A percentile compares a stretch with the other conserved stretches of the same genome.
These are phyloP conservation scores for Ophion costatus DNA, from an alignment of 2,888 invertebrate genomes.

Conservation along the genomic window DNA sequence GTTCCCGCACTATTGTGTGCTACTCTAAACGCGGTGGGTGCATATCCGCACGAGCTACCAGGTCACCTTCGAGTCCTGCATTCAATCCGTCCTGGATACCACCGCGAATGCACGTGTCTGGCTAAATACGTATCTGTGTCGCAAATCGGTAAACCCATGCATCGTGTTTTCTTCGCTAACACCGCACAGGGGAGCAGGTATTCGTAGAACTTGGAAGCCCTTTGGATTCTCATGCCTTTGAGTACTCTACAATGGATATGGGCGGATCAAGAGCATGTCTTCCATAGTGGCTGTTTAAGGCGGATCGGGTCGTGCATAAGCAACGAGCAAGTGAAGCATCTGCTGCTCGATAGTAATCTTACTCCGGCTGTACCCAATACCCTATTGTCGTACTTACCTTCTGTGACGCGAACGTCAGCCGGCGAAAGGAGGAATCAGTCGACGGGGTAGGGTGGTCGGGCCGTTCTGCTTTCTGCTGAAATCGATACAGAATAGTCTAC, in stretches of 20 bases:
- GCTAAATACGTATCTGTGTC: not conserved
- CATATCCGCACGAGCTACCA: constrained; percentile 32
- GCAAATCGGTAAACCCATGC: not conserved
- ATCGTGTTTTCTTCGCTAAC: not conserved
- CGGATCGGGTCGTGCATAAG: too few relatives aligned
- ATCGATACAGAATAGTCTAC: not conserved
- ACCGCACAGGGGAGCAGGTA: not conserved
- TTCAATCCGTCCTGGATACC: not conserved
- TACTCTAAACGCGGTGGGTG: constrained; percentile 4
- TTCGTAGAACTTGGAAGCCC: not conserved
- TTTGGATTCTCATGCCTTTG: constrained; percentile 6
- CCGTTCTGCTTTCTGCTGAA: not conserved
- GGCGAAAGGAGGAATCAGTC: too few relatives aligned
- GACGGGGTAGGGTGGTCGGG: not conserved
- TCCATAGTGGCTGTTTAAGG: not conserved
- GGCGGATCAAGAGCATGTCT: not conserved
- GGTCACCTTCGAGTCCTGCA: not conserved
- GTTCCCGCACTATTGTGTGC: constrained; percentile 47
- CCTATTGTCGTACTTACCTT: not conserved
- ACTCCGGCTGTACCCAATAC: too few relatives aligned
- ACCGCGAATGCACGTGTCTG: not conserved
- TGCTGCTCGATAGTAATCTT: too few relatives aligned
- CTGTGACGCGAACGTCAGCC: not conserved
- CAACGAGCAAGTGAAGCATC: too few relatives aligned
- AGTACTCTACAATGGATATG: not conserved